Conservation (phyloP, 2,888 invertebrate species). For the Zeuzera pyrina region DNA sequence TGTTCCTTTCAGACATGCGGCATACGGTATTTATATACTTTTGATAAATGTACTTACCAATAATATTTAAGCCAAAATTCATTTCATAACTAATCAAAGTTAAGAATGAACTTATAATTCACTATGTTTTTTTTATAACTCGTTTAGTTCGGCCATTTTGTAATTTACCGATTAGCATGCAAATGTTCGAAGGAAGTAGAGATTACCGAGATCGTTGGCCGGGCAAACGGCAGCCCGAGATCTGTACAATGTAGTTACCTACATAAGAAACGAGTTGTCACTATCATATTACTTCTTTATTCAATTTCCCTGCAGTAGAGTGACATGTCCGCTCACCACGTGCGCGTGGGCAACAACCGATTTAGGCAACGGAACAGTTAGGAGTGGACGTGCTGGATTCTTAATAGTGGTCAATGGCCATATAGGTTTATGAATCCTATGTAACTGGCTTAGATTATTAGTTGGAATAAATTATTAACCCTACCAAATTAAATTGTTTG, state of each 20-base stretch:
- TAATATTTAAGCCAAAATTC: too few species aligned
- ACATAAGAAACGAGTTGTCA: slow-evolving; percentile 26
- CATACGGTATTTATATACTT: too few species aligned
- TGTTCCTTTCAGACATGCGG: too few species aligned
- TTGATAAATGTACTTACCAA: too few species aligned
- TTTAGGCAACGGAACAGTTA: too few species aligned
- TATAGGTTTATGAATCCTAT: too few species aligned
- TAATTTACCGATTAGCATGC: slow-evolving; percentile 26
- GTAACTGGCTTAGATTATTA: too few species aligned
- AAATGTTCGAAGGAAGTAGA: slow-evolving; percentile 24
- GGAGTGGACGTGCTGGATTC: too few species aligned
- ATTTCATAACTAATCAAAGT: not conserved
- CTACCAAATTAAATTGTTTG: too few species aligned
- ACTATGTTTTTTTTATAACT: slow-evolving; percentile 8
- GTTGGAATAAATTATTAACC: too few species aligned
- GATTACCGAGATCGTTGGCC: slow-evolving; percentile 22
- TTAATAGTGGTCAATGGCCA: too few species aligned
- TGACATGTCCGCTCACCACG: slow-evolving; percentile 42
- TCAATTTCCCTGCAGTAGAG: slow-evolving; percentile 48
- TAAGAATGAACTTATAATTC: too few species aligned
- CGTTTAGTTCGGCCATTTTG: slow-evolving; percentile 20
- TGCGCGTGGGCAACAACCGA: slow-evolving; percentile 33
- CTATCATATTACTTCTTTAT: slow-evolving; percentile 63
- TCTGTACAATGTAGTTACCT: slow-evolving; percentile 17
- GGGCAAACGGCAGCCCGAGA: slow-evolving; percentile 8